These are phyloP conservation scores for Ancistrus triradiatus DNA, from an alignment of 2,113 vertebrate genomes.

Conservation along the genomic window DNA sequence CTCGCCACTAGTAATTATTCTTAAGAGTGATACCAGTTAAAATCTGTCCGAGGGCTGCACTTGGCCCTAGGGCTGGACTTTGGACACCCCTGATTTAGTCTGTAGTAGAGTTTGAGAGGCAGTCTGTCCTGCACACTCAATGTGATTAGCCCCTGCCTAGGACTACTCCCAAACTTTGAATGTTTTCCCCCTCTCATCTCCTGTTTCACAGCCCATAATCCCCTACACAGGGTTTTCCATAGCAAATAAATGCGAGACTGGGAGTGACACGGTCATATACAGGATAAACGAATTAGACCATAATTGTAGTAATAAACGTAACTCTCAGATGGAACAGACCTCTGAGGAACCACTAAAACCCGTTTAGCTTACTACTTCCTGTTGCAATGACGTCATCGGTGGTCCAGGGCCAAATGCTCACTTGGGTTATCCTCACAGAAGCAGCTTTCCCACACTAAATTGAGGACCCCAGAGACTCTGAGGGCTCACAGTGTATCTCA, in stretches of 20 bases:
- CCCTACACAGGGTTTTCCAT: not conserved
- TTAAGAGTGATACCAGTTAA: no score
- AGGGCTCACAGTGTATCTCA: no score
- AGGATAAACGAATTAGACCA: not conserved
- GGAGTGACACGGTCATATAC: not conserved
- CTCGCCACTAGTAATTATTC: no score
- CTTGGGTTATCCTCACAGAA: not conserved
- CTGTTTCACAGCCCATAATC: no score
- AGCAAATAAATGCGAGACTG: not conserved
- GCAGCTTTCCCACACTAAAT: constrained; percentile 10
- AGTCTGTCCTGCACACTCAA: no score
- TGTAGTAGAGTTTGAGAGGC: no score
- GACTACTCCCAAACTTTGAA: no score
- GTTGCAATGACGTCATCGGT: constrained; percentile 6
- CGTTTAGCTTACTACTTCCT: constrained; percentile 6
- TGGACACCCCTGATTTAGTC: no score
- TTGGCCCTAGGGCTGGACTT: no score
- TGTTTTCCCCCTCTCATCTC: no score
- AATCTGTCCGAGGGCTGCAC: no score
- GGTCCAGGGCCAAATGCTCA: not conserved
- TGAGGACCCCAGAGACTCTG: not conserved
- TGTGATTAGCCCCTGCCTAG: no score
- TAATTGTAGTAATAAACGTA: not conserved
- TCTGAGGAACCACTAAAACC: not conserved
- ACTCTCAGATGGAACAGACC: not conserved